These are phyloP conservation scores for Microchirus variegatus DNA, from an alignment of 2,797 vertebrate genomes.

Conservation along the genomic window DNA sequence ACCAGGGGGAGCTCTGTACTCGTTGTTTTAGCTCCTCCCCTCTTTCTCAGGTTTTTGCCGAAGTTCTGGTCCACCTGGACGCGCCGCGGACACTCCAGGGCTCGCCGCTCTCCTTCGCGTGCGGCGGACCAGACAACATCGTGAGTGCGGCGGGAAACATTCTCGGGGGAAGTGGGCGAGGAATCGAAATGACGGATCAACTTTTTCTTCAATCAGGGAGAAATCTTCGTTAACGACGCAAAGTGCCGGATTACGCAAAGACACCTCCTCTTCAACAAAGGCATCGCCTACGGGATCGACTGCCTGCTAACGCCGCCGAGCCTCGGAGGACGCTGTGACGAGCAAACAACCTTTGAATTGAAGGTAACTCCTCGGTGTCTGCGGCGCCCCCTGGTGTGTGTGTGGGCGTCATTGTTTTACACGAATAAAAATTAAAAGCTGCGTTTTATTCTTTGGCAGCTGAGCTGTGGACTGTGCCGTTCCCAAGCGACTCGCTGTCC, in stretches of 20 bases:
- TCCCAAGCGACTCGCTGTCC: slow-evolving; percentile 76
- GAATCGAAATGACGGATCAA: rapidly evolving
- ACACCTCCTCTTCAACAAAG: slow-evolving; percentile 84
- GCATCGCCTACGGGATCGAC: slow-evolving; percentile 89
- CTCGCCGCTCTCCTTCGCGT: slow-evolving; percentile 83
- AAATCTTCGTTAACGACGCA: slow-evolving; percentile 85
- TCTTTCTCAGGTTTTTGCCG: slow-evolving; percentile 77
- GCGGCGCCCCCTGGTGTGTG: not conserved
- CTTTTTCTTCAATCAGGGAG: slow-evolving; percentile 76
- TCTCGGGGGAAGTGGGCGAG: not conserved
- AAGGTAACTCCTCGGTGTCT: slow-evolving; percentile 69
- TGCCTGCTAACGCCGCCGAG: slow-evolving; percentile 89
- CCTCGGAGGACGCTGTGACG: slow-evolving; percentile 89
- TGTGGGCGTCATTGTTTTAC: no score
- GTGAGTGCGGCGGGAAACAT: slow-evolving; percentile 73
- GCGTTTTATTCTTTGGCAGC: slow-evolving; percentile 71
- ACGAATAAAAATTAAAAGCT: not conserved
- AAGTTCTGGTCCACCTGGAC: slow-evolving; percentile 73
- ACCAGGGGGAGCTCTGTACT: not conserved
- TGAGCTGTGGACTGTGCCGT: slow-evolving; percentile 81
- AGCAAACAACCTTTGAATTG: slow-evolving; percentile 70
- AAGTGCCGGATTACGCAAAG: slow-evolving; percentile 86
- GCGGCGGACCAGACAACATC: slow-evolving; percentile 77
- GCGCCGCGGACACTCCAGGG: slow-evolving; percentile 88
- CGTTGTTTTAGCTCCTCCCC: not conserved